Percentiles rank a stretch among this genome's conserved stretches.
Evolutionary conservation across 2,888 invertebrate species (phyloP).

Genomic region (Antheraea yamamai): DNA sequence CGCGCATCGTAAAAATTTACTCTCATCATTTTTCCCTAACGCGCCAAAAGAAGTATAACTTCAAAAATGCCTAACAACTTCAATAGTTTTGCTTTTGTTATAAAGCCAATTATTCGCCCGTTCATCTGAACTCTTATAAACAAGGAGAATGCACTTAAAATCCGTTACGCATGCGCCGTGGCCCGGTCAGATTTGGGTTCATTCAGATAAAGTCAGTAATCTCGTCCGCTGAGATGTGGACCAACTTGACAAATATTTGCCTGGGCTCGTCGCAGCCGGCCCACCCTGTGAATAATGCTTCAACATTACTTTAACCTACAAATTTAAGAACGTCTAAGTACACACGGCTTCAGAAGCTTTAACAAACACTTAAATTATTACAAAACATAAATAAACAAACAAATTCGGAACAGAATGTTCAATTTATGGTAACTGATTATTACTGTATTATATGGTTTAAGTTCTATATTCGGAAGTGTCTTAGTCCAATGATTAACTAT

Average conservation of each 20-base stretch:
- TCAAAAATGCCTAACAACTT: not conserved
- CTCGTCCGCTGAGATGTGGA: conserved; percentile 55
- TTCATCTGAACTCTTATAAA: not conserved
- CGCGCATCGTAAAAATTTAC: no score
- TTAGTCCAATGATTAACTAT: no score
- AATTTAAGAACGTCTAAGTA: conserved; percentile 9
- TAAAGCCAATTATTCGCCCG: not conserved
- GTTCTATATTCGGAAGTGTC: no score
- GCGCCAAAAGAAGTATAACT: no score
- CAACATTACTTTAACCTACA: conserved; percentile 30
- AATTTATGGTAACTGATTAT: not conserved
- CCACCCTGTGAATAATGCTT: conserved; percentile 27
- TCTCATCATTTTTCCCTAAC: no score
- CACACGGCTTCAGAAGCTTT: not conserved
- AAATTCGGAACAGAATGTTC: not conserved
- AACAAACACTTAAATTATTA: not conserved
- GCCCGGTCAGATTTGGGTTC: conserved; percentile 61
- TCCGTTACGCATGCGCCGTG: conserved; percentile 36
- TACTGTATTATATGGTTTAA: not conserved
- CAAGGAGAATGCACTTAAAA: conserved; percentile 12
- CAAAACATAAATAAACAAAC: not conserved
- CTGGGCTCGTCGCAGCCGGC: conserved; percentile 39
- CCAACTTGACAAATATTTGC: conserved; percentile 70
- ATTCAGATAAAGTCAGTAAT: conserved; percentile 69
- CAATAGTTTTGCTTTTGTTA: not conserved